Evolutionary conservation across 2,113 vertebrate species (phyloP), one percentile per base, ranked within the genome.

Genomic region (Salvelinus fontinalis): DNA sequence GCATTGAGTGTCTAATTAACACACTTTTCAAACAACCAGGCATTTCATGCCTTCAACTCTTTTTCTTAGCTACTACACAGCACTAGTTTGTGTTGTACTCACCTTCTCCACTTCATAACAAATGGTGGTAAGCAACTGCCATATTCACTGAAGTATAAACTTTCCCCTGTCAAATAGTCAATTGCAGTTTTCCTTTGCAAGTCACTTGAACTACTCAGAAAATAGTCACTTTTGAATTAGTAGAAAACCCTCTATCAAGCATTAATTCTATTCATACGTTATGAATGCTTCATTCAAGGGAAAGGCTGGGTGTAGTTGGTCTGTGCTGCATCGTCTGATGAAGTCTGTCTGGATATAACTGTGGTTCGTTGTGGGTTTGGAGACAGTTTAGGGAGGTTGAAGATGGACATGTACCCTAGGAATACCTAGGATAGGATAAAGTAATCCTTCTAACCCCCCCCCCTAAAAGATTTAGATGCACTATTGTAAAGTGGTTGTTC

Each of bases 1-100:
- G 65, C 49, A 64, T 67, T 77, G 29, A 62, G 20, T 14, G 20
- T 48, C 44, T 54, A 44, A 70, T 69, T 78, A 79, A 3, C 20
- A 70, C 48, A 54, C 27, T 71, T 71, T 67, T 16, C 13, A 24
- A 13, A 29, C n/a, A 22, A 34, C n/a, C 27, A 49, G 49, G 51
- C 51, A 16, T 20, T 16, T 20, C 3, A 57, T 57, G 51, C 51
- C 7, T 39, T 39, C 39, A 39, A 9, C 8, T 39, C 7, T 39
- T 0, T 39, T 39, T 39, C 51, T 57, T 57, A 18, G 3, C 51
- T 57, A 57, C 20, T 20, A 16, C 51, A 18, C 16, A 57, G 18
- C 51, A 57, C 18, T 57, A 57, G 51, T 20, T 57, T 2, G 8
- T 9, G 39, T 6, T 57, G 18, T 16, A 57, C 51, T 57, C 20